Evolutionary conservation across 2,113 vertebrate genomes (phyloP), one percentile per base, ranked within the genome.

Genomic region (Menura novaehollandiae): DNA sequence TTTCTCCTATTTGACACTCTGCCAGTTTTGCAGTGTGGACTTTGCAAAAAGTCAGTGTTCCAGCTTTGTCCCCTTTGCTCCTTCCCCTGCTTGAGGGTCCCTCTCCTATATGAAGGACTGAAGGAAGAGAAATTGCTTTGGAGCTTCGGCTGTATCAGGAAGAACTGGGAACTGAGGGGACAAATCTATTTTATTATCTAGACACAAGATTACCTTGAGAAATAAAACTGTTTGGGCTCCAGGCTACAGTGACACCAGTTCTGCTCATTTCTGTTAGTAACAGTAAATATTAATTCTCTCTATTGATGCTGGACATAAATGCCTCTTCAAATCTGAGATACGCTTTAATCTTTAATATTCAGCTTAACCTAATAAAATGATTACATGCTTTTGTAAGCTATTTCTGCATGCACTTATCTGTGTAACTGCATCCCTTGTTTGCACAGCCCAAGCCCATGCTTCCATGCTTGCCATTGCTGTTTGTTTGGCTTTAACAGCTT

Each of bases 341-440:
- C 11, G 3, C 52, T 86, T 94, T 60, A 74, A 82, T 89, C 72
- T 68, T 62, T n/a, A 81, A 53, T 91, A 63, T 85, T 83, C 82
- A 67, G 47, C 56, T 88, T 94, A 84, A 83, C 41, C 33, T 81
- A 79, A 93, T 88, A 35, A 76, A 94, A 85, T 18, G 14, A 76
- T 92, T 59, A 71, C 62, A 41, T 92, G 68, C 85, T 86, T 88
- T 88, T 87, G 68, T 94, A 91, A 81, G 71, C 78, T 91, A 8
- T 91, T 91, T 83, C 83, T 91, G 60, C 71, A 41, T 79, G 75
- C 81, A 43, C n/a, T 87, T 85, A 30, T 39, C 73, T 84, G 28
- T 94, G 80, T 91, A 85, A 95, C 84, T 74, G 46, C 79, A 91
- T 87, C 75, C 83, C 83, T 92, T 91, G 86, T 94, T 91, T 95